Conservation (phyloP, 2,888 invertebrate genomes). For the Mayetiola destructor region DNA sequence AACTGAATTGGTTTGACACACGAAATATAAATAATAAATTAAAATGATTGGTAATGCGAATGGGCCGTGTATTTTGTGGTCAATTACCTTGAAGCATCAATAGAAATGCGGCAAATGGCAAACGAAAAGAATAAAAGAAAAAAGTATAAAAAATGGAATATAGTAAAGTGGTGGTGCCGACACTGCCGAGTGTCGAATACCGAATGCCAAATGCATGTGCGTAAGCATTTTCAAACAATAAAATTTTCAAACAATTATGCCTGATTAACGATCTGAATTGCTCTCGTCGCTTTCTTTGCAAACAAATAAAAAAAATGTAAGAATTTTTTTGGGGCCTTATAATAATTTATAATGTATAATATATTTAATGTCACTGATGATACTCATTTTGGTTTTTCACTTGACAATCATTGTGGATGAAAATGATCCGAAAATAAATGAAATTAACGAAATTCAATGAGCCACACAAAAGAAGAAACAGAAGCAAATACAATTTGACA, state of each 20-base stretch:
- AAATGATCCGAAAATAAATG: neutral
- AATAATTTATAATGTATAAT: too few species aligned
- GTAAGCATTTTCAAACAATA: too few species aligned
- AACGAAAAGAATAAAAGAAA: neutral
- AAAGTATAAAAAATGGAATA: neutral
- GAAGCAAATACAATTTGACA: neutral
- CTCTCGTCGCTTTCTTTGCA: neutral
- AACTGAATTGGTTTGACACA: neutral
- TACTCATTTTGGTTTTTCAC: neutral
- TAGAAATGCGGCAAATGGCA: conserved; percentile 1
- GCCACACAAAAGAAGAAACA: neutral
- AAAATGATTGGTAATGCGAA: too few species aligned
- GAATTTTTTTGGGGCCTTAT: too few species aligned
- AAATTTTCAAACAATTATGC: conserved; percentile 6
- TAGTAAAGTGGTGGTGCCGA: neutral
- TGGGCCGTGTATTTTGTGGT: conserved; percentile 13
- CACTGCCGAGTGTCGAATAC: too few species aligned
- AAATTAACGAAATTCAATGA: conserved; percentile 7
- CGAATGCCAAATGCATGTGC: too few species aligned
- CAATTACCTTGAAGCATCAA: conserved; percentile 8
- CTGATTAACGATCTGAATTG: conserved; percentile 8
- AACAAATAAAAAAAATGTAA: neutral
- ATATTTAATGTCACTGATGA: neutral
- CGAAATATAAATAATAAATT: neutral
- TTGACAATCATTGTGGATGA: neutral